Evolutionary conservation across 2,888 invertebrate genomes (phyloP), one percentile per base, ranked within the genome.

Genomic region (Chouioia cunea): DNA sequence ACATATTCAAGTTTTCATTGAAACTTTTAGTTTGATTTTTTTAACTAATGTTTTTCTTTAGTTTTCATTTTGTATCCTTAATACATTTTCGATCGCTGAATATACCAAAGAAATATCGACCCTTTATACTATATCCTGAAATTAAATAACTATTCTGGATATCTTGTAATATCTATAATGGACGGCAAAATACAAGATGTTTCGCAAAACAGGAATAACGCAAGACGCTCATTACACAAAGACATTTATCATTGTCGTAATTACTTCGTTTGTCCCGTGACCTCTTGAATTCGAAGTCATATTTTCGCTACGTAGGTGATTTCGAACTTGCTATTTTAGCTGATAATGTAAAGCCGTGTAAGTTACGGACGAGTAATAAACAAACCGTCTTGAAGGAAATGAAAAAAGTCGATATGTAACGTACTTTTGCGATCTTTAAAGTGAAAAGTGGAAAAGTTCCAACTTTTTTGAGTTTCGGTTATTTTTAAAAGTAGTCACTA

Each of bases 181-280:
- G 36, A 18, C 12, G 4, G 36, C 10, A 56, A 15, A 18, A 23
- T 20, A 20, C 52, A 20, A 3, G 52, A 2, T 20, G 3, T 10
- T 16, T 0, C 47, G 52, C 16, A 20, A 44, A n/a, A 58, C 12
- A 53, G 46, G 53, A 63, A 63, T n/a, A 54, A 12, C 23, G 23
- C 6, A 27, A 27, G 27, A 16, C n/a, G 15, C 52, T 36, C 20
- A 44, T 54, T 46, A 16, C 47, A 52, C 44, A 58, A 58, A 48
- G 52, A 48, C 43, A 66, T 66, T 23, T 27, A 23, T 66, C 66
- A 58, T 66, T 66, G 66, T 58, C 66, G n/a, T 36, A 52, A 43
- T 66, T 66, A 22, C 22, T 58, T 58, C 27, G 52, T 8, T 50
- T 53, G 54, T 47, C 43, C 22, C 18, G 23, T 47, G 18, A 36